Percentiles rank a stretch among this genome's conserved stretches.
These are phyloP conservation scores for Lemur catta DNA, from an alignment of 2,797 vertebrate genomes.

Conservation along the genomic window DNA sequence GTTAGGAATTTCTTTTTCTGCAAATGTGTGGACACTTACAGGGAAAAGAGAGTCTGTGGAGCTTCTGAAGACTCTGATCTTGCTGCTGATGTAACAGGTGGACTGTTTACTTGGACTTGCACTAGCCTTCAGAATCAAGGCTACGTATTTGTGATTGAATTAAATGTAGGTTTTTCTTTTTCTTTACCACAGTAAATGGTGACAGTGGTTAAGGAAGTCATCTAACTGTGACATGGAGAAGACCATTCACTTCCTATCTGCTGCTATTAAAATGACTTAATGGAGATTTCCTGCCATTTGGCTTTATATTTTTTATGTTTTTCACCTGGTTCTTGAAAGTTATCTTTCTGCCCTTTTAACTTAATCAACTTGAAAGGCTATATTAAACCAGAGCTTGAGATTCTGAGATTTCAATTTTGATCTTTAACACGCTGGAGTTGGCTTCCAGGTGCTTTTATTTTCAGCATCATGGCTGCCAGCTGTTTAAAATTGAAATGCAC, in stretches of 20 bases:
- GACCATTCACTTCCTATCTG: neutral
- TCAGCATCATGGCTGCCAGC: neutral
- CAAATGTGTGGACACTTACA: neutral
- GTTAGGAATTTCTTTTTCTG: neutral
- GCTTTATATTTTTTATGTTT: neutral
- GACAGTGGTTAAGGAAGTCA: neutral
- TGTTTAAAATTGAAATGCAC: neutral
- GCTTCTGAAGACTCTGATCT: neutral
- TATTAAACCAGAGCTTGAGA: constrained; percentile 20
- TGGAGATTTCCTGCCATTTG: constrained; percentile 29
- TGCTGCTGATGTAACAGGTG: neutral
- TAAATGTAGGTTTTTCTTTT: constrained; percentile 38
- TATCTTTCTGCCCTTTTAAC: constrained; percentile 45
- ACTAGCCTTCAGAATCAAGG: neutral
- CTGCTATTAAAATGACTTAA: neutral
- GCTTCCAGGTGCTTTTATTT: neutral
- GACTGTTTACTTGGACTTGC: neutral
- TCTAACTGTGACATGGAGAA: neutral
- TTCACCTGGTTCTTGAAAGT: constrained; percentile 35
- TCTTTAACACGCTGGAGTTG: neutral
- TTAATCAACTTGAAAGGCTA: constrained; percentile 23
- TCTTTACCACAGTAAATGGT: constrained; percentile 42
- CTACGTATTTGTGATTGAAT: constrained; percentile 54
- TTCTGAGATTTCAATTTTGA: constrained; percentile 25
- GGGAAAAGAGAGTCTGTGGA: neutral